Base-by-base conservation (phyloP, 2,797 vertebrate species). In the Uromys caudimaculatus region DNA sequence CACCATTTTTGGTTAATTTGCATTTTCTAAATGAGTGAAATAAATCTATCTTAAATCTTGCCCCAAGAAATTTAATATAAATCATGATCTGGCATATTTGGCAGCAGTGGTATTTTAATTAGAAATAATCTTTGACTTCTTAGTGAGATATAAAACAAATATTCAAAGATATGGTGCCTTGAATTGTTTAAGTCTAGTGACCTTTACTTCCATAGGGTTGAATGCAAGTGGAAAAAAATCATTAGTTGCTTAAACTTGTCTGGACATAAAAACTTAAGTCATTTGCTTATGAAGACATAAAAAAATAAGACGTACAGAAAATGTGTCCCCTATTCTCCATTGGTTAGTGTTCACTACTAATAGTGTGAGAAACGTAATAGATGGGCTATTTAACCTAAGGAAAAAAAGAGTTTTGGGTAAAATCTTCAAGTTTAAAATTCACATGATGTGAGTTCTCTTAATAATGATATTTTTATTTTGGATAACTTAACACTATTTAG, bases 391-490 rank as follows among this genome's bases (percentile, higher is more conserved):
- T 89, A 75, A 23, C 4, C 13, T 56, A 77, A 91, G 69, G 17
- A 75, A 75, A 91, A 19, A 2, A 78, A 54, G 19, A 0, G 24
- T 9, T 3, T 52, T 58, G 3, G 9, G 11, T 71, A 67, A 89
- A 88, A 35, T 84, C 41, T 60, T 77, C 84, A 96, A 64, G 2
- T 67, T 95, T 90, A 50, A 90, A 60, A 9, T 76, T 73, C 35
- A 21, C 69, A 50, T 6, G 79, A 84, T 79, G 56, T 92, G 38
- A 93, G 35, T 23, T 60, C 10, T 89, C 19, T 12, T 69, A 35
- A 94, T 87, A 16, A 90, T 85, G 78, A 50, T 84, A 6, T 60
- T 95, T 94, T 91, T 11, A 5, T 41, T 67, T 93, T 67, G 54
- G 5, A 6, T 56, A 82, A 86, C 16, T 9, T 0, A 38, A 78